Evolutionary conservation across 2,888 invertebrate species (phyloP).

Genomic region (Cheilosia soror): DNA sequence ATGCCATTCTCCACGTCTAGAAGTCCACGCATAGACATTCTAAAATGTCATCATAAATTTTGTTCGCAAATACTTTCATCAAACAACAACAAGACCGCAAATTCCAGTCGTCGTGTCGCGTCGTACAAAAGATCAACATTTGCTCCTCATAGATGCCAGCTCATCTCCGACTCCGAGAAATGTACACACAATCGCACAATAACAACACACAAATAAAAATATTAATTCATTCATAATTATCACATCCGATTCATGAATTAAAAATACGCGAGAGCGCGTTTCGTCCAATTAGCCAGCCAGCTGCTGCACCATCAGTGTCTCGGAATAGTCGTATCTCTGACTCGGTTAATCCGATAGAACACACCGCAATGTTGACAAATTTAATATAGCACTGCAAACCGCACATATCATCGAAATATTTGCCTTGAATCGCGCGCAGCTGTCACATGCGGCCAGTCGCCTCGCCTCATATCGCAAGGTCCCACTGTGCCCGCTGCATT

Average conservation of each 20-base stretch:
- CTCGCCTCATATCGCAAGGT: conserved; percentile 14
- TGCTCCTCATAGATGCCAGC: conserved; percentile 21
- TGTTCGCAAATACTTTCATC: neutral
- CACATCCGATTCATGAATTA: conserved; percentile 75
- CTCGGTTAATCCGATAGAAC: too few species aligned
- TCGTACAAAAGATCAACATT: conserved; percentile 38
- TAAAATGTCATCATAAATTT: too few species aligned
- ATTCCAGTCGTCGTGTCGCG: neutral
- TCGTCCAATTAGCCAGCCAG: conserved; percentile 46
- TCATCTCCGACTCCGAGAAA: conserved; percentile 23
- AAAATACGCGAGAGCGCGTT: conserved; percentile 68
- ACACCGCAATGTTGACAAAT: conserved; percentile 57
- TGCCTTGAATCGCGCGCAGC: conserved; percentile 56
- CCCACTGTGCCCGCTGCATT: neutral
- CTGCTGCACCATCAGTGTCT: neutral
- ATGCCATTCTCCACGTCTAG: neutral
- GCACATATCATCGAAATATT: conserved; percentile 44
- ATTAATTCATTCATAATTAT: conserved; percentile 72
- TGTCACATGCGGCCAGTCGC: conserved; percentile 40
- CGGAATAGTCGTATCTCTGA: neutral
- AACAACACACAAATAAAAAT: neutral
- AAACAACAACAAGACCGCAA: neutral
- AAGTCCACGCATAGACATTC: too few species aligned
- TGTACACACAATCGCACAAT: neutral
- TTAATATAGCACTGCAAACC: conserved; percentile 54